Conservation (phyloP, 2,113 vertebrate genomes). For the Casuarius casuarius region DNA sequence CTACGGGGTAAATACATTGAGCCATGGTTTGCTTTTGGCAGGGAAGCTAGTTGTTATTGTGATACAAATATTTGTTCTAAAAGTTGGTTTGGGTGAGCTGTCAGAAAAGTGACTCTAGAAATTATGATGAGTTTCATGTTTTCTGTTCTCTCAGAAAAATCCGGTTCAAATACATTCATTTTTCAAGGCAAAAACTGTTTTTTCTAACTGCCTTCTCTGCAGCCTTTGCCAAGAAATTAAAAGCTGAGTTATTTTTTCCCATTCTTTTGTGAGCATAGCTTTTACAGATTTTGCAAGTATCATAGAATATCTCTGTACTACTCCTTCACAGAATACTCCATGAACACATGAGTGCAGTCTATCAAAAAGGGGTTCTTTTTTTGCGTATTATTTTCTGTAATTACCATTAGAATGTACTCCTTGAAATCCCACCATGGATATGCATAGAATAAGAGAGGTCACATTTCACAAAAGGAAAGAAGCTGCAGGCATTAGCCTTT, state of each 20-base stretch:
- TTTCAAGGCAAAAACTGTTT: background rate
- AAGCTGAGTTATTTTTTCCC: background rate
- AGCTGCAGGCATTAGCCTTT: rapidly evolving
- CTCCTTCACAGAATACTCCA: background rate
- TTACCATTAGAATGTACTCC: background rate
- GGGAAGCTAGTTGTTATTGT: background rate
- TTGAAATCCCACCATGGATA: background rate
- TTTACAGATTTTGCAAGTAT: conserved; percentile 21
- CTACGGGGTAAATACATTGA: conserved; percentile 48
- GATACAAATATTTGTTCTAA: background rate
- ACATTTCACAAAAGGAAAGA: background rate
- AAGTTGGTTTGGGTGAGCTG: background rate
- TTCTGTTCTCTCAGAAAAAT: background rate
- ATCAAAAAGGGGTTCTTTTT: background rate
- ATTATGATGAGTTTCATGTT: background rate
- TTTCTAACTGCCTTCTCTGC: background rate
- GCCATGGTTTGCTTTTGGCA: background rate
- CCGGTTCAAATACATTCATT: background rate
- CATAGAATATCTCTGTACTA: background rate
- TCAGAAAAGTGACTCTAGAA: background rate
- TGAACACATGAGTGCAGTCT: background rate
- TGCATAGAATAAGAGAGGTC: background rate
- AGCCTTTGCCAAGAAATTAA: background rate
- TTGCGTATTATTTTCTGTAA: background rate
- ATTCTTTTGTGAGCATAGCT: conserved; percentile 6